phyloP scores from a whole-genome alignment of 2,888 invertebrate species.

The Scaptodrosophila latifasciaeformis region DNA sequence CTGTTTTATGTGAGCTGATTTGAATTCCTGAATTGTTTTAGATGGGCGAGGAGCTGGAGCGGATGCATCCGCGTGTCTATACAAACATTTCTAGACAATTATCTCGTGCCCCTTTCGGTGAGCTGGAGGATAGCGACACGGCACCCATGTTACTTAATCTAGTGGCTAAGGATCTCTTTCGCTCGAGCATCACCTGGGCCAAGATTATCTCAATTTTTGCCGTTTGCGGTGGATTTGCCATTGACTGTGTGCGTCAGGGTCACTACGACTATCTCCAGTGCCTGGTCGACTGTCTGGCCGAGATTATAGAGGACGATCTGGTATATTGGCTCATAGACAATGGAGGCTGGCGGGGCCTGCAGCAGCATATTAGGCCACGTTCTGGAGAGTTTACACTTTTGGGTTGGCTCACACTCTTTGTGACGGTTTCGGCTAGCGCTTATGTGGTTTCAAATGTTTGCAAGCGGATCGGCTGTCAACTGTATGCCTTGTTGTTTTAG shows the following conservation, averaged over 20 bases:
- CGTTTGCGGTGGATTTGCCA: slow-evolving; percentile 88
- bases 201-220: slow-evolving; percentile 88
- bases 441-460: slow-evolving; percentile 71
- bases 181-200: slow-evolving; percentile 84
- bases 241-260: slow-evolving; percentile 85
- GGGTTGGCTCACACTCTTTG: slow-evolving; percentile 72
- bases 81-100: slow-evolving; percentile 85
- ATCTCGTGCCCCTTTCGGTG: slow-evolving; percentile 79
- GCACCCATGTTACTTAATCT: slow-evolving; percentile 79
- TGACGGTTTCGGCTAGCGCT: slow-evolving; percentile 70
- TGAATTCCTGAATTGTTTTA: slow-evolving; percentile 75
- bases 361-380: slow-evolving; percentile 71
- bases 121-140: slow-evolving; percentile 76
- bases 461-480: slow-evolving; percentile 72
- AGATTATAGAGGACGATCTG: slow-evolving; percentile 82
- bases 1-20: slow-evolving; percentile 79
- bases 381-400: slow-evolving; percentile 70
- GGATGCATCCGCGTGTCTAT: slow-evolving; percentile 85
- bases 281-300: slow-evolving; percentile 85
- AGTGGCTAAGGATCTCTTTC: slow-evolving; percentile 83
- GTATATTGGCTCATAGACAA: slow-evolving; percentile 85
- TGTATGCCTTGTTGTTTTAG: slow-evolving; percentile 73
- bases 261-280: slow-evolving; percentile 86
- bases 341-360: slow-evolving; percentile 83
- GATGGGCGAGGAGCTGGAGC: slow-evolving; percentile 83